Base-by-base conservation (phyloP, 2,797 vertebrate genomes). In the Catharus ustulatus region DNA sequence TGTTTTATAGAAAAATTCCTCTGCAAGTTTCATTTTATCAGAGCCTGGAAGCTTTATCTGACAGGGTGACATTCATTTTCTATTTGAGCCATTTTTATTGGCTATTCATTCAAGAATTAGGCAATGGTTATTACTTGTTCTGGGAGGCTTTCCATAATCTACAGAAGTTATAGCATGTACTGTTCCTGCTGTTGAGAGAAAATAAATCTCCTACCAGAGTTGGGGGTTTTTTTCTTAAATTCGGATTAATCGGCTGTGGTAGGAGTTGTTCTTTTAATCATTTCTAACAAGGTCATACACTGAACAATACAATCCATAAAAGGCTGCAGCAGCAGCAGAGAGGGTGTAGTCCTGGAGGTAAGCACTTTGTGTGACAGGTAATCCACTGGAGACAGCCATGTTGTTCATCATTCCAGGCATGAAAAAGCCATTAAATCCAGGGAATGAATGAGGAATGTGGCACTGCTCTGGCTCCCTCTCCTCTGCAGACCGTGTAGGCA, bases 401-500 rank as follows among this genome's bases (percentile, higher is more conserved):
- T 52, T 89, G 79, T 51, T 93, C 90, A 84, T 94, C 89, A 77
- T 82, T 80, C 69, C 51, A 23, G 76, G 73, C 76, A 42, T 54
- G 83, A 93, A 78, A 92, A 96, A 94, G 80, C 93, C 49, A 61
- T 75, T 71, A 93, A 92, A 93, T 49, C 24, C 57, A 64, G 1
- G 32, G 92, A 89, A 63, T 68, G 89, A 51, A 20, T 27, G 88
- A 93, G 95, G 89, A 93, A 95, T 69, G 77, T 19, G 75, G 95
- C 8, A 19, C 92, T 94, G 83, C 72, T 97, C 90, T 94, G 95
- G 89, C 86, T 63, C 74, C 92, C 80, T 82, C 88, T 80, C 57
- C 84, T 93, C 94, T 62, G 58, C 73, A 93, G 88, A 34, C 79
- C 18, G 9, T 79, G 57, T 95, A 87, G 94, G 64, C 95, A 79